These are phyloP conservation scores for Megaleporinus macrocephalus DNA, from an alignment of 2,113 vertebrate genomes.

Conservation along the genomic window DNA sequence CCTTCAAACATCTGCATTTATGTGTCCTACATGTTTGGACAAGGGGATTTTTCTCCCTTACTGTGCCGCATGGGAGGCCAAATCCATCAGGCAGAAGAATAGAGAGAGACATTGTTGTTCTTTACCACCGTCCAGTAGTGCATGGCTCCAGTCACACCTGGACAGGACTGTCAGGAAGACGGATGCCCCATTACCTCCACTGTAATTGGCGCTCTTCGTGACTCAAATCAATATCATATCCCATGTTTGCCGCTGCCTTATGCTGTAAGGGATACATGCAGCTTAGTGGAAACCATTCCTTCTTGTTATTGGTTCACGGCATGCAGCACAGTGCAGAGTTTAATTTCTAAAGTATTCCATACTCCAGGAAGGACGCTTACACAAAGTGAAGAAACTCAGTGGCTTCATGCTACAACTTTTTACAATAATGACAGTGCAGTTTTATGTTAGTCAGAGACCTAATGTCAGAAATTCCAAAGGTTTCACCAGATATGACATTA, in stretches of 20 bases:
- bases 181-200: slow-evolving; percentile 52
- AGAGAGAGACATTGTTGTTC: slow-evolving; percentile 26
- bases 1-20: neutral
- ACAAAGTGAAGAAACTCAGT: neutral
- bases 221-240: slow-evolving; percentile 57
- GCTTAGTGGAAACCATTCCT: neutral
- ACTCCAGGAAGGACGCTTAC: slow-evolving; percentile 1
- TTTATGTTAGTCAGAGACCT: neutral
- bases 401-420: neutral
- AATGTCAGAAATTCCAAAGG: no score
- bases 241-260: slow-evolving; percentile 35
- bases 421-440: no score
- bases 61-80: neutral
- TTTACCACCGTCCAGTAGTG: slow-evolving; percentile 25
- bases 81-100: slow-evolving; percentile 23
- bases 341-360: neutral
- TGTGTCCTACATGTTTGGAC: neutral
- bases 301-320: slow-evolving; percentile 26
- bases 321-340: slow-evolving; percentile 16
- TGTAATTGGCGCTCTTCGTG: slow-evolving; percentile 59
- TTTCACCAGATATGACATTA: slow-evolving; percentile 4
- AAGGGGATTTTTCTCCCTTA: neutral
- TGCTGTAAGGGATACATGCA: slow-evolving; percentile 2
- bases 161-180: slow-evolving; percentile 53
- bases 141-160: slow-evolving; percentile 53